Evolutionary conservation across 2,113 vertebrate genomes (phyloP).

Genomic region (Cephalopterus ornatus): DNA sequence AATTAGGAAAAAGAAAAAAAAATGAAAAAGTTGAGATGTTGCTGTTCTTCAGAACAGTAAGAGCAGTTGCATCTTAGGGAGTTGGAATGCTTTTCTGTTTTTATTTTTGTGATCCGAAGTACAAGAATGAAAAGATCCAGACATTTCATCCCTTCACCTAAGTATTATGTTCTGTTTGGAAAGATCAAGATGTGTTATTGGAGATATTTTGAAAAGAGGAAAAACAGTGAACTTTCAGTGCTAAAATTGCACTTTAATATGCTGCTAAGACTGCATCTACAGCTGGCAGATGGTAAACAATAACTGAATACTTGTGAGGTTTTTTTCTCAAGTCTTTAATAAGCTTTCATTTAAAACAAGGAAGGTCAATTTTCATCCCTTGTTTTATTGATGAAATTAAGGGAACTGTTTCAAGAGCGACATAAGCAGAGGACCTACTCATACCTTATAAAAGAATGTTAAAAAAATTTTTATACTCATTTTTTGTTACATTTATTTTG

Average conservation of each 20-base stretch:
- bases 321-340: background rate
- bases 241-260: background rate
- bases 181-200: background rate
- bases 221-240: background rate
- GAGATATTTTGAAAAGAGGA: background rate
- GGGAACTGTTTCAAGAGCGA: background rate
- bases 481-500: background rate
- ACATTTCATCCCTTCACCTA: background rate
- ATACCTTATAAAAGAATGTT: background rate
- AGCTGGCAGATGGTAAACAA: background rate
- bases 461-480: background rate
- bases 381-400: background rate
- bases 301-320: background rate
- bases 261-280: background rate
- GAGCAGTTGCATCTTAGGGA: background rate
- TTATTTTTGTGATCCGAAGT: background rate
- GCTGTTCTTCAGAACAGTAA: background rate
- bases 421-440: background rate
- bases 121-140: background rate
- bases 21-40: background rate
- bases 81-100: constrained; percentile 1
- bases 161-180: background rate
- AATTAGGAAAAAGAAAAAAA: background rate
- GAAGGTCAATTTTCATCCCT: background rate
- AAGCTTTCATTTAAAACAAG: background rate